These are phyloP conservation scores for Polydrusus pterygomalis DNA, from an alignment of 2,888 invertebrate species.

Conservation along the genomic window DNA sequence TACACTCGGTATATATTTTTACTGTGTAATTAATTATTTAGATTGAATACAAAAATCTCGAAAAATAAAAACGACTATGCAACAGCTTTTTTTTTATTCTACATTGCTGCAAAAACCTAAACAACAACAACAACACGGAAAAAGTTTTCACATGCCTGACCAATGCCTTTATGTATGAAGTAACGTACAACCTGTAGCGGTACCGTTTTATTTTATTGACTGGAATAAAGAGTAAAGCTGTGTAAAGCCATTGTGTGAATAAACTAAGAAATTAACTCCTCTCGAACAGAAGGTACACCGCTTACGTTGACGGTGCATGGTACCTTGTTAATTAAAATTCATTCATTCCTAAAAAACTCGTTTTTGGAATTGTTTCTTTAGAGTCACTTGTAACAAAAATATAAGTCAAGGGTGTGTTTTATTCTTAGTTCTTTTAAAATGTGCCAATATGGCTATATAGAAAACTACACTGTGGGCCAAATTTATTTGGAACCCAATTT, in stretches of 20 bases:
- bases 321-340: conserved; percentile 8
- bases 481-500: too few relatives aligned
- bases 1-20: too few relatives aligned
- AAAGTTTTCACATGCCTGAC: background rate
- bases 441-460: too few relatives aligned
- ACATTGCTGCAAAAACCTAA: background rate
- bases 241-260: background rate
- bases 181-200: background rate
- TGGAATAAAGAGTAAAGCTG: background rate
- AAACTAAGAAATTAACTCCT: background rate
- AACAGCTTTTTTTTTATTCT: background rate
- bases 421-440: too few relatives aligned
- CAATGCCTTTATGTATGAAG: background rate
- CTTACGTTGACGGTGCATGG: background rate
- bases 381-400: background rate
- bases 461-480: too few relatives aligned
- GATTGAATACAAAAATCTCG: too few relatives aligned
- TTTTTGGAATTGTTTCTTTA: background rate
- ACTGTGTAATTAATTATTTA: too few relatives aligned
- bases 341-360: conserved; percentile 1
- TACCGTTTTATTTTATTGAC: conserved; percentile 4
- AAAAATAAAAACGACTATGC: background rate
- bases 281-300: background rate
- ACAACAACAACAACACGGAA: background rate
- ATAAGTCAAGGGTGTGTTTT: too few relatives aligned